Base-by-base conservation (phyloP, 2,113 vertebrate genomes). In the Ptilonorhynchus violaceus region DNA sequence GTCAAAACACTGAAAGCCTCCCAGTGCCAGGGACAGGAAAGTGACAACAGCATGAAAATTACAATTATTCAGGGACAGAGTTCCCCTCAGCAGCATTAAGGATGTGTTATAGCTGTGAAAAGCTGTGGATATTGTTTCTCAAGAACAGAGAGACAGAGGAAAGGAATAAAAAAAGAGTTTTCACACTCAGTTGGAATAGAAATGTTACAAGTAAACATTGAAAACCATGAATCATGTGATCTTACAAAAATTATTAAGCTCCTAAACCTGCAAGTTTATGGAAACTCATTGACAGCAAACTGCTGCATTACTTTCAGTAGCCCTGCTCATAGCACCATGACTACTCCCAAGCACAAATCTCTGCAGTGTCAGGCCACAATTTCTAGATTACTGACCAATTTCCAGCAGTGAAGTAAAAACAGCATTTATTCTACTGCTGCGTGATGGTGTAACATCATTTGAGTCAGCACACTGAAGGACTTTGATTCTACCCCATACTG, bases 21-120 rank as follows among this genome's bases (percentile, higher is more conserved):
- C 68, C 49, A 55, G 25, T 76, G 23, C 31, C 35, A 72, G 55
- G 68, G 55, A 83, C 42, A 86, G 60, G 33, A 88, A 70, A 74
- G 47, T 83, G 75, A 90, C 72, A 88, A 72, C 28, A 95, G 52
- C 66, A 93, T 83, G 64, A 59, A 93, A 96, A 88, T 86, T 55
- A 30, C 33, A 88, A 93, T 93, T 96, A 86, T 74, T 80, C 62
- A 63, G 72, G 88, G 72, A 39, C 85, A 92, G 82, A 88, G 37
- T 69, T 85, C 46, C 15, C 42, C 53, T 93, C 63, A 70, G 53
- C 25, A 69, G 28, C 33, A 70, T 56, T 92, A 70, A 84, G 47
- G 56, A 84, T 67, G 22, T 2, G 2, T 86, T 92, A 83, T 86
- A 85, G 46, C 28, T 89, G 69, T 79, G 80, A 91, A 93, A 41